Evolutionary conservation across 2,113 vertebrate species (phyloP), one percentile per base, ranked within the genome.

Genomic region (Dasypus novemcinctus): DNA sequence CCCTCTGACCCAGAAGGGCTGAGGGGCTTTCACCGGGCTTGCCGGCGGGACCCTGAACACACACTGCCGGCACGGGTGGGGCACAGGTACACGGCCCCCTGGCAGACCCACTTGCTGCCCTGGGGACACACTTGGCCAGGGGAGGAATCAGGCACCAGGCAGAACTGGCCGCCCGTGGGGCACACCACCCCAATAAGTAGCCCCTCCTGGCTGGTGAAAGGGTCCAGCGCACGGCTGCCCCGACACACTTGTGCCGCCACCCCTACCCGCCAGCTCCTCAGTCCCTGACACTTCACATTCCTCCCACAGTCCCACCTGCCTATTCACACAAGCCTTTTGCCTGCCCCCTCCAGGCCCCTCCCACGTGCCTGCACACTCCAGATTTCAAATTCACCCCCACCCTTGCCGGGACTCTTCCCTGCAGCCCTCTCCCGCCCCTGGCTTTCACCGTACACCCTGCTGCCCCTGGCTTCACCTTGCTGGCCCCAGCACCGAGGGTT

Each of bases 201-300:
- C 57, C 20, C 14, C 52, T 61, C 17, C 25, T 10, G 64, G 20
- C 79, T 18, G 36, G 23, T 4, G 54, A 57, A 21, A 57, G 18
- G 20, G 54, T 20, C 54, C 54, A 2, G 17, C 0, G 15, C 71
- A 5, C 33, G 9, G 41, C 86, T 14, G 76, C 33, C 33, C 87
- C 2, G 1, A 41, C 95, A 72, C 89, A 74, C 87, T 71, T 38
- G 10, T 57, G 84, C 91, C 74, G 46, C 52, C 59, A 9, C 46
- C 64, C 46, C n/a, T 54, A 18, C 41, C 69, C 96, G 11, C 46
- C 61, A 43, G 80, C 94, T 31, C 12, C 85, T 69, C 33, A 13
- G 2, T 43, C 21, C 63, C 89, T 25, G 95, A 93, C 96, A 92
- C 92, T 97, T 96, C 72, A 96, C 97, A 97, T 98, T 97, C 97